These are phyloP conservation scores for Probaryconus sp. DNA, from an alignment of 1,140 invertebrate species.

Conservation along the genomic window DNA sequence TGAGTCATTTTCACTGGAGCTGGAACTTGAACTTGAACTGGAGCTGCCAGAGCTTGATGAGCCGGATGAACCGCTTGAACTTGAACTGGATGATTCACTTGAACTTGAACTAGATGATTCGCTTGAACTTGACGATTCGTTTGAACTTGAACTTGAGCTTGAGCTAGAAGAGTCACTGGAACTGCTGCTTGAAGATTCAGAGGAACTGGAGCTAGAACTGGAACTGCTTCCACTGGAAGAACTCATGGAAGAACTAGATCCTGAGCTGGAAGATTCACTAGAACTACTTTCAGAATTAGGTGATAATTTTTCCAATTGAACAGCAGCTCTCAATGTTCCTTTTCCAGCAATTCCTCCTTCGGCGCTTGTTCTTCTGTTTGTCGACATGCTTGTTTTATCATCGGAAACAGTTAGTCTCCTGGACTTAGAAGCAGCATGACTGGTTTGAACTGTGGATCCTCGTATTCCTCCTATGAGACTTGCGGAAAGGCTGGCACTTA, in stretches of 20 bases:
- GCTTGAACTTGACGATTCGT: neutral
- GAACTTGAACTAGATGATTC: neutral
- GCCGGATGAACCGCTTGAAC: neutral
- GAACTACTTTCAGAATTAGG: slow-evolving; percentile 3
- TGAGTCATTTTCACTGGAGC: neutral
- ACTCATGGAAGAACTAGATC: neutral
- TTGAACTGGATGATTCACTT: neutral
- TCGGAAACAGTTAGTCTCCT: too few relatives aligned
- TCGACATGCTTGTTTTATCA: too few relatives aligned
- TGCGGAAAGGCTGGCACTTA: too few relatives aligned
- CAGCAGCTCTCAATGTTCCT: too few relatives aligned
- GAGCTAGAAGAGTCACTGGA: neutral
- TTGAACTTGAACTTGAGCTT: neutral
- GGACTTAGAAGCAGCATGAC: too few relatives aligned
- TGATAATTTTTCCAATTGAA: too few relatives aligned
- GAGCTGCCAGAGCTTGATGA: neutral
- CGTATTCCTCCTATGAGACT: too few relatives aligned
- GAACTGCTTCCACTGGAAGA: neutral
- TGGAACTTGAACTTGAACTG: neutral
- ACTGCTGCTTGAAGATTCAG: slow-evolving; percentile 2
- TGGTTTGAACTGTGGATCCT: too few relatives aligned
- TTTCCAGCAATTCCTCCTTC: too few relatives aligned
- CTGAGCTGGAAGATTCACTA: neutral
- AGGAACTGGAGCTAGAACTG: slow-evolving; percentile 1
- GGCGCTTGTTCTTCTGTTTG: too few relatives aligned